Evolutionary conservation across 2,113 vertebrate species (phyloP), one percentile per base, ranked within the genome.

Genomic region (Camelus dromedarius): DNA sequence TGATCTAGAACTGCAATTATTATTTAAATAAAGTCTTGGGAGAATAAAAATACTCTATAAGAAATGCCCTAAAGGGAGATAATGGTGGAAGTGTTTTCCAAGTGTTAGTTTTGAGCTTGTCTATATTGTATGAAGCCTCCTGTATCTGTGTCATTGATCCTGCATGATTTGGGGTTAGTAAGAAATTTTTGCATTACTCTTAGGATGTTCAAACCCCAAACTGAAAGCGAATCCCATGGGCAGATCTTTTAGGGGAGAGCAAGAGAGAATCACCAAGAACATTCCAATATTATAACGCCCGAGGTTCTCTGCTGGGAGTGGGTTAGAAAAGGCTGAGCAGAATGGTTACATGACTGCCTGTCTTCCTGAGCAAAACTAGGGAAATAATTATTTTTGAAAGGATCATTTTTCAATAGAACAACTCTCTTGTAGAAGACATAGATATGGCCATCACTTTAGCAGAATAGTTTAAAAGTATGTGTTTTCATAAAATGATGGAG

Each of bases 11-110:
- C 16, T 73, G 14, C 4, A 69, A 16, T 66, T 79, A 15, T 60
- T 94, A 75, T 58, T 94, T 91, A 93, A 95, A 19, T 5, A 54
- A 73, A 73, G 19, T 82, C 35, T 79, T 85, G 24, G 14, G 24
- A 92, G 6, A 83, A 89, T 50, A 72, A 76, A 93, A 89, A 50
- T 73, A 82, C 91, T 95, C 48, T 67, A 26, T 54, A 83, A 83
- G 64, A 96, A 95, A 77, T 89, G 18, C 42, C 28, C 15, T 64
- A 67, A 46, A 10, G 19, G 8, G 66, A 56, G 15, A 35, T 56
- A 54, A 72, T 54, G 32, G 8, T 14, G 2, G 13, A 90, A 90
- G 8, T 13, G 1, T 85, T 89, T 15, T 64, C 7, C 1, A 8
- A 3, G 3, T 86, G 16, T 62, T 28, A 42, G 1, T 95, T 84